A percentile compares a stretch with the other conserved stretches of the same genome.
These are phyloP conservation scores for Paraplagusia blochii DNA, from an alignment of 2,113 vertebrate genomes.

Conservation along the genomic window DNA sequence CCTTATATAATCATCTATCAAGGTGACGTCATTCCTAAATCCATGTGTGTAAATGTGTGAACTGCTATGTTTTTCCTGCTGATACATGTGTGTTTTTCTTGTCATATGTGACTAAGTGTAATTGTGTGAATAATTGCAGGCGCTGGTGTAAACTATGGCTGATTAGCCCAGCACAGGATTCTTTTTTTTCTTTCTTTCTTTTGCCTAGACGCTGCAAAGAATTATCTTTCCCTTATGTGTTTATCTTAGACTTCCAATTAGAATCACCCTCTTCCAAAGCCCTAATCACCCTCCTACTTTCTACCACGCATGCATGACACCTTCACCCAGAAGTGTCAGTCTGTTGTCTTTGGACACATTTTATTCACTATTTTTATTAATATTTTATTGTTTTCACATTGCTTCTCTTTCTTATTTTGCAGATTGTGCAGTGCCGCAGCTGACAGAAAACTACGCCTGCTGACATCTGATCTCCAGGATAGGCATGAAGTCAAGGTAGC, in stretches of 20 bases:
- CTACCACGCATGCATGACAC: constrained; percentile 50
- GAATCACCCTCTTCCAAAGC: constrained; percentile 60
- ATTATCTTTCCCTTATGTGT: constrained; percentile 62
- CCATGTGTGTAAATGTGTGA: constrained; percentile 54
- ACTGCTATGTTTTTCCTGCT: constrained; percentile 60
- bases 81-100: constrained; percentile 71
- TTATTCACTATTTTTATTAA: constrained; percentile 28
- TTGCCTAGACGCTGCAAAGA: constrained; percentile 34
- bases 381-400: constrained; percentile 34
- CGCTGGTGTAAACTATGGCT: constrained; percentile 52
- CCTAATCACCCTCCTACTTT: constrained; percentile 48
- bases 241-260: constrained; percentile 70
- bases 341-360: neutral
- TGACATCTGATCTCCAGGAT: constrained; percentile 90
- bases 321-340: constrained; percentile 46
- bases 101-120: constrained; percentile 73
- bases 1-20: constrained; percentile 42
- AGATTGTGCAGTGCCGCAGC: constrained; percentile 93
- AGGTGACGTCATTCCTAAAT: too few relatives aligned
- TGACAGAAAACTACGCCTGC: constrained; percentile 86
- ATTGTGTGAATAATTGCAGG: constrained; percentile 74
- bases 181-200: constrained; percentile 46
- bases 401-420: constrained; percentile 27
- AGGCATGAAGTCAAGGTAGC: constrained; percentile 89
- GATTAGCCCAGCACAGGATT: constrained; percentile 64